A percentile compares a stretch with the other conserved stretches of the same genome.
Conservation (phyloP, 2,797 vertebrate species). For the Ctenopoma kingsleyae region DNA sequence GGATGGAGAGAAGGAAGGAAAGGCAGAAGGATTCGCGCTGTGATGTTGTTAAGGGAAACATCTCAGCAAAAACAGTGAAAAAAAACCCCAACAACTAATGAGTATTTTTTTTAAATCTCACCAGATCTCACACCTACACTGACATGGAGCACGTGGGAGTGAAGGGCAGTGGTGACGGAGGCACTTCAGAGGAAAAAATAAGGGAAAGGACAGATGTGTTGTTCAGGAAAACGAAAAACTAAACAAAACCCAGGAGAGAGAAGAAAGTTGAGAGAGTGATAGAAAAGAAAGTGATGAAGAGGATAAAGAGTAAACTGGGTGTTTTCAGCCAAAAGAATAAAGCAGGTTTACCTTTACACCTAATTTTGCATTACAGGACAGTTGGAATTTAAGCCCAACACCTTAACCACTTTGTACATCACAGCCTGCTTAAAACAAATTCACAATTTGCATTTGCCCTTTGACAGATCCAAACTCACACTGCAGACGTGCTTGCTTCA, state of each 20-base stretch:
- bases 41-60: constrained; percentile 60
- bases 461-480: too few relatives aligned
- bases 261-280: background rate
- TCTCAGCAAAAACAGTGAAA: constrained; percentile 24
- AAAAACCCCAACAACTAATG: background rate
- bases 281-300: constrained; percentile 12
- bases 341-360: background rate
- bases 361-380: constrained; percentile 1
- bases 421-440: too few relatives aligned
- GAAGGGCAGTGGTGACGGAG: constrained; percentile 28
- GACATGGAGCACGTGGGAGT: constrained; percentile 17
- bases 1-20: constrained; percentile 39
- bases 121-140: constrained; percentile 10
- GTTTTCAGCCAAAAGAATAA: constrained; percentile 27
- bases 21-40: constrained; percentile 45
- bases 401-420: too few relatives aligned
- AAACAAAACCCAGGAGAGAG: background rate
- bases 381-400: too few relatives aligned
- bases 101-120: constrained; percentile 25
- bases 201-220: background rate
- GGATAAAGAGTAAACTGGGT: constrained; percentile 15
- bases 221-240: background rate
- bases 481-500: too few relatives aligned
- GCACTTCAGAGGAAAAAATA: constrained; percentile 7
- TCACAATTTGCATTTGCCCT: too few relatives aligned